A percentile compares a stretch with the other conserved stretches of the same genome.
Conservation (phyloP, 2,113 vertebrate species). For the Phrynosoma blainvillii region DNA sequence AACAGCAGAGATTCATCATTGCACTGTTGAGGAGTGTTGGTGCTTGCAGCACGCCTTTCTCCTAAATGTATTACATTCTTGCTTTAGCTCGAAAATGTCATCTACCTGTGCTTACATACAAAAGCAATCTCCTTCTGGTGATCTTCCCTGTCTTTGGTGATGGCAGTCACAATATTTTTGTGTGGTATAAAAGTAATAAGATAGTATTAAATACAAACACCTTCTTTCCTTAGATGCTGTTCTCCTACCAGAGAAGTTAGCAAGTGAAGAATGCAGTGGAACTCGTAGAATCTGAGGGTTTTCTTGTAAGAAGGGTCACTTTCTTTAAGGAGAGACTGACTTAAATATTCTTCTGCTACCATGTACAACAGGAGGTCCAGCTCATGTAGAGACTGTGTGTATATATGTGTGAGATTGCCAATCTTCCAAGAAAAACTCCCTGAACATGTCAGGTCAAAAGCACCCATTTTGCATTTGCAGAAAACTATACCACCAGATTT, state of each 20-base stretch:
- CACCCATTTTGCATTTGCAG: not conserved
- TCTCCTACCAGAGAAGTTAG: not conserved
- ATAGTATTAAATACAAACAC: not conserved
- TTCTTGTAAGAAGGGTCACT: no score
- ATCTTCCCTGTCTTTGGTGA: not conserved
- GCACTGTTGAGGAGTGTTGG: conserved; percentile 24
- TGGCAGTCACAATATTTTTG: not conserved
- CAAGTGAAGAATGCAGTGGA: not conserved
- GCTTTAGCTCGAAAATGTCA: not conserved
- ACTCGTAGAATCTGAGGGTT: not conserved
- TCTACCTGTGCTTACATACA: not conserved
- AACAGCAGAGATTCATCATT: conserved; percentile 11
- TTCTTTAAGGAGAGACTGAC: not conserved
- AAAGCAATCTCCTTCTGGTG: not conserved
- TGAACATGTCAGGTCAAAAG: not conserved
- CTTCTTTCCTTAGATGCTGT: not conserved
- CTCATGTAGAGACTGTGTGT: not conserved
- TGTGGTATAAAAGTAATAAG: not conserved
- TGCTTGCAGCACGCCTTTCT: not conserved
- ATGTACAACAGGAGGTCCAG: no score
- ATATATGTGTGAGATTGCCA: not conserved
- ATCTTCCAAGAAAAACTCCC: not conserved
- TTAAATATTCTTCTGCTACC: not conserved
- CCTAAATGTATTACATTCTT: conserved; percentile 12
- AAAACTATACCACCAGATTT: not conserved